phyloP scores from a whole-genome alignment of 2,797 vertebrate species.

The Cyprinodon diabolis region DNA sequence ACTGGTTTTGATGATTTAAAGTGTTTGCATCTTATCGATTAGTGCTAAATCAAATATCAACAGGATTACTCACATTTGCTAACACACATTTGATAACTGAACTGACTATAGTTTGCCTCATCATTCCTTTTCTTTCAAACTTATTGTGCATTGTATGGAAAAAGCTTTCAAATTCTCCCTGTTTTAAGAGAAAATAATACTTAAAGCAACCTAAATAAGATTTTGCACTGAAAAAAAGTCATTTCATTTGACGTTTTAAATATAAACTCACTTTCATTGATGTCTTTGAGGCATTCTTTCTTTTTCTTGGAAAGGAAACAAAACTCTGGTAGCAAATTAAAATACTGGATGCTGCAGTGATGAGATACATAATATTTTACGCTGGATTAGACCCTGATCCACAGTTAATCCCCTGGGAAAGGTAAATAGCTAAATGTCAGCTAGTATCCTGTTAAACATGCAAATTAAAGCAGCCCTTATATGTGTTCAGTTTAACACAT shows the following conservation, averaged over 20 bases:
- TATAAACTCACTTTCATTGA: conserved; percentile 36
- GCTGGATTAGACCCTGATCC: conserved; percentile 69
- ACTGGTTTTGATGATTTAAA: neutral
- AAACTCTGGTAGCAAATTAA: conserved; percentile 72
- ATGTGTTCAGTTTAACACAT: conserved; percentile 51
- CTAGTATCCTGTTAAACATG: conserved; percentile 65
- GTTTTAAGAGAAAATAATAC: too few species aligned
- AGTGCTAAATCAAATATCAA: neutral
- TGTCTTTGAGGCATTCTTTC: conserved; percentile 14
- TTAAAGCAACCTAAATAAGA: neutral
- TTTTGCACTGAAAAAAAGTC: neutral
- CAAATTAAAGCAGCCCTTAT: conserved; percentile 62
- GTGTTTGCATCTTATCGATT: neutral
- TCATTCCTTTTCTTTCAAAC: conserved; percentile 7
- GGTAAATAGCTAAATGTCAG: conserved; percentile 72
- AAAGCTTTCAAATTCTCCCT: neutral
- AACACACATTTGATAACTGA: neutral
- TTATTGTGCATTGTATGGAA: conserved; percentile 4
- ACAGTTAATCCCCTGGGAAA: conserved; percentile 60
- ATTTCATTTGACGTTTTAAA: conserved; percentile 9
- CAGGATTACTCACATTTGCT: neutral
- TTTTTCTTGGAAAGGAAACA: conserved; percentile 43
- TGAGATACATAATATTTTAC: conserved; percentile 70
- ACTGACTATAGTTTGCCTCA: conserved; percentile 8
- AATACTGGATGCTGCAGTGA: conserved; percentile 44